Percentiles rank a stretch among this genome's conserved stretches.
Conservation (phyloP, 2,888 invertebrate genomes). For the Uropetala carovei region DNA sequence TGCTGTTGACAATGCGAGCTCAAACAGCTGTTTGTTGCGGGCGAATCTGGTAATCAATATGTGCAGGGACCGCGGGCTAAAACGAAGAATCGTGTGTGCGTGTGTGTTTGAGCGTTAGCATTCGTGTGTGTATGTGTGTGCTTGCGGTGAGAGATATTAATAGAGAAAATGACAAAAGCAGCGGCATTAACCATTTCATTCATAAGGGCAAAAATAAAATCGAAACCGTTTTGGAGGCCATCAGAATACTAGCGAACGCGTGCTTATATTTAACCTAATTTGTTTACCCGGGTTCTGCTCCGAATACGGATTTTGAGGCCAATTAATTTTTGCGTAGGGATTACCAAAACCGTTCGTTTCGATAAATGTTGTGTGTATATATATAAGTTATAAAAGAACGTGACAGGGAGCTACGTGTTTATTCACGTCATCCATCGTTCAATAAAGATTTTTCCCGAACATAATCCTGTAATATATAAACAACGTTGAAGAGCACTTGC, state of each 20-base stretch:
- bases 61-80: neutral
- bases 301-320: conserved; percentile 26
- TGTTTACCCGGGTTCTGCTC: neutral
- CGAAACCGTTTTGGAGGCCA: conserved; percentile 22
- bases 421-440: conserved; percentile 24
- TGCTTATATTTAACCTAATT: neutral
- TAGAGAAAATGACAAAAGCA: conserved; percentile 50
- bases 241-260: conserved; percentile 32
- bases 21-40: conserved; percentile 48
- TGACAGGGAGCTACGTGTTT: conserved; percentile 23
- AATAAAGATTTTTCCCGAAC: conserved; percentile 26
- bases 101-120: conserved; percentile 4
- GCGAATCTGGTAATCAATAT: conserved; percentile 46
- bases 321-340: conserved; percentile 34
- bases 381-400: neutral
- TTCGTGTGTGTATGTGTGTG: neutral
- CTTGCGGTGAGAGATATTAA: conserved; percentile 46
- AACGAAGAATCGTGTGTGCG: neutral
- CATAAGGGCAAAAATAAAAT: neutral
- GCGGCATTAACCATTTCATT: conserved; percentile 36
- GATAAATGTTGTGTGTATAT: conserved; percentile 45
- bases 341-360: conserved; percentile 36
- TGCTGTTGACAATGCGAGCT: conserved; percentile 55
- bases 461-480: neutral
- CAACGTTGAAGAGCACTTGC: neutral